Conservation (phyloP, 2,797 vertebrate species). For the Alauda arvensis region DNA sequence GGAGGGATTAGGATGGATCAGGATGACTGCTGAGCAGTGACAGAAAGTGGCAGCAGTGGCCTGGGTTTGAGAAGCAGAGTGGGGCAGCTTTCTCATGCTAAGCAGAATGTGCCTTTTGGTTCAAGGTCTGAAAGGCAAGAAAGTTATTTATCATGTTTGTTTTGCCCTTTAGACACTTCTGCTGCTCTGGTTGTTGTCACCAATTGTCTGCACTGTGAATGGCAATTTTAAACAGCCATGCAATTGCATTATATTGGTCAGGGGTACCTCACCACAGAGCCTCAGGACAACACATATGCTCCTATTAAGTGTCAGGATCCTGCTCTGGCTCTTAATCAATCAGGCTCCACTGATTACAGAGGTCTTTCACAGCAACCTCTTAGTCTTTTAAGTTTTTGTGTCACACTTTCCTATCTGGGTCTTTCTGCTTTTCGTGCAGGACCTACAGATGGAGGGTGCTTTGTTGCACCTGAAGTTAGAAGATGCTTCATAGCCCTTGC, state of each 20-base stretch:
- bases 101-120: background rate
- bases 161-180: background rate
- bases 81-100: background rate
- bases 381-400: background rate
- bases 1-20: background rate
- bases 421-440: conserved; percentile 2
- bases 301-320: background rate
- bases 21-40: accelerated
- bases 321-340: conserved; percentile 21
- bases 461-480: background rate
- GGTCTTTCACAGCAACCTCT: background rate
- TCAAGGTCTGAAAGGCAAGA: background rate
- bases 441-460: background rate
- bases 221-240: conserved; percentile 45
- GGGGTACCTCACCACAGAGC: background rate
- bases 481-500: background rate
- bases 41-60: background rate
- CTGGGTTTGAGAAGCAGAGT: background rate
- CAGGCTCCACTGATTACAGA: background rate
- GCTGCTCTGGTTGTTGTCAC: background rate
- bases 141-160: conserved; percentile 3
- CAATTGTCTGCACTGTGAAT: conserved; percentile 7
- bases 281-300: conserved; percentile 19
- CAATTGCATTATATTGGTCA: background rate
- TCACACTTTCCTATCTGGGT: background rate